A percentile compares a stretch with the other conserved stretches of the same genome.
These are phyloP conservation scores for Phytoseiulus persimilis DNA, from an alignment of 2,888 invertebrate genomes.

Conservation along the genomic window DNA sequence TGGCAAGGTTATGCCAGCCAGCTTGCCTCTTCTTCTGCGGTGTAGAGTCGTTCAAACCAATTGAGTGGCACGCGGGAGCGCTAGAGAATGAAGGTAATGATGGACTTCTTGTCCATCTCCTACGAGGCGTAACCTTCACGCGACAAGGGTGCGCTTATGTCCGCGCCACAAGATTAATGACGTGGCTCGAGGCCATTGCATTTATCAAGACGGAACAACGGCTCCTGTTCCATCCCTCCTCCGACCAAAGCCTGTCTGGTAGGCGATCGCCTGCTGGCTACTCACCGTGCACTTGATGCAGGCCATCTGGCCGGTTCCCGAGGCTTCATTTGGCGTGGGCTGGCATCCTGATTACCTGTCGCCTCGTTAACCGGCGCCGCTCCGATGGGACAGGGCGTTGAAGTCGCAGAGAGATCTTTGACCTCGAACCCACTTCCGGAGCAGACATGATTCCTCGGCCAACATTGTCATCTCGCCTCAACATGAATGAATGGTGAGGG, in stretches of 20 bases:
- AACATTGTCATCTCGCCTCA: too few species aligned
- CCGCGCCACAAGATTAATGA: conserved; percentile 5
- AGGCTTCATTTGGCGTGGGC: too few species aligned
- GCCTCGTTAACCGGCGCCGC: too few species aligned
- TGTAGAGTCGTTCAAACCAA: not conserved
- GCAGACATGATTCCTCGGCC: too few species aligned
- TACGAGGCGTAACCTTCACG: not conserved
- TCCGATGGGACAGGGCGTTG: too few species aligned
- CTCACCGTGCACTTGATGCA: too few species aligned
- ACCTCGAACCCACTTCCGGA: too few species aligned
- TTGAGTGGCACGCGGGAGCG: not conserved
- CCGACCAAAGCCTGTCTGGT: not conserved
- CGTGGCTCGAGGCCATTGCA: not conserved
- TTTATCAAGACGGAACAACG: conserved; percentile 5
- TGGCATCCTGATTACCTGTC: too few species aligned
- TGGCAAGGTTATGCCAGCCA: not conserved
- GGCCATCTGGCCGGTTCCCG: too few species aligned
- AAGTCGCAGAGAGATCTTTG: too few species aligned
- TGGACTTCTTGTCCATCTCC: not conserved
- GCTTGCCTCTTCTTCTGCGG: not conserved
- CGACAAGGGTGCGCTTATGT: not conserved
- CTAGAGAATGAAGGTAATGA: not conserved
- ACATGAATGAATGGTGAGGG: too few species aligned
- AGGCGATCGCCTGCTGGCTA: not conserved
- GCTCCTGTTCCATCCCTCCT: not conserved